phyloP scores from a whole-genome alignment of 2,888 invertebrate genomes.

The Volucella inanis region DNA sequence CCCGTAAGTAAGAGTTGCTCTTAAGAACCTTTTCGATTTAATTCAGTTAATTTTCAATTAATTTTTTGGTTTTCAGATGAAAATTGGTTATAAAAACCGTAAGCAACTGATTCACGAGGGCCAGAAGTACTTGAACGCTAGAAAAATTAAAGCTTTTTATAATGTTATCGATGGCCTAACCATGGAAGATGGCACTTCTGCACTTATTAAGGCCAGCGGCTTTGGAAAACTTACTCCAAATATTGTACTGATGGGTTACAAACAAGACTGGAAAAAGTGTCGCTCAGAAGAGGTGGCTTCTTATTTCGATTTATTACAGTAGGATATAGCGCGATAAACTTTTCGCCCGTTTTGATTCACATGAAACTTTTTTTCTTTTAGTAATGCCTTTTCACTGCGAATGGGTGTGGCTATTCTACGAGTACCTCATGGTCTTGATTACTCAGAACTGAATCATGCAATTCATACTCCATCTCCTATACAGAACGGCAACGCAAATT shows the following conservation, averaged over 20 bases:
- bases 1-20: constrained; percentile 85
- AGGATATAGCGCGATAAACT: constrained; percentile 83
- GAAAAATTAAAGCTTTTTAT: constrained; percentile 95
- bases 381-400: constrained; percentile 96
- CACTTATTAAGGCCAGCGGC: constrained; percentile 93
- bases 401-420: constrained; percentile 95
- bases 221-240: constrained; percentile 97
- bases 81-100: constrained; percentile 87
- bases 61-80: constrained; percentile 82
- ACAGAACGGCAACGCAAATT: constrained; percentile 76
- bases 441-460: constrained; percentile 84
- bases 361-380: constrained; percentile 80
- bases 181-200: constrained; percentile 91
- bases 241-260: constrained; percentile 97
- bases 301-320: constrained; percentile 98
- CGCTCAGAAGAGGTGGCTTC: constrained; percentile 89
- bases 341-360: neutral
- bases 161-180: constrained; percentile 89
- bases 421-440: constrained; percentile 93
- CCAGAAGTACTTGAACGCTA: constrained; percentile 91
- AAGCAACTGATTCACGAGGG: constrained; percentile 86
- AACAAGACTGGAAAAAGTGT: constrained; percentile 93
- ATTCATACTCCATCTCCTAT: constrained; percentile 75
- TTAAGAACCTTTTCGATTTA: neutral
- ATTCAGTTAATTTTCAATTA: neutral